phyloP scores from a whole-genome alignment of 2,797 vertebrate species.

The Acomys russatus region DNA sequence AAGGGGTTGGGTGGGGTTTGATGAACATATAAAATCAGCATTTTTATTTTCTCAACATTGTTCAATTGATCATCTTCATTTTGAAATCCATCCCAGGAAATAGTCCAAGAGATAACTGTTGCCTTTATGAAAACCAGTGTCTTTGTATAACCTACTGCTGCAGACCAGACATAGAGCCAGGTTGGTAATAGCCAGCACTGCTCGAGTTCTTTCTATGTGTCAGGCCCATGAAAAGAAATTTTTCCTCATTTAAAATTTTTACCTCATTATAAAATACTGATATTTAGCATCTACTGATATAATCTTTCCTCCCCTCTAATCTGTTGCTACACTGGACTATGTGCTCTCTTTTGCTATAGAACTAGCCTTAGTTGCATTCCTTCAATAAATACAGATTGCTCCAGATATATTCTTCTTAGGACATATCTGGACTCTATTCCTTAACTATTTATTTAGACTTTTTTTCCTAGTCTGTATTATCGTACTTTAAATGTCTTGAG shows the following conservation, averaged over 20 bases:
- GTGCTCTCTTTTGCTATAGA: neutral
- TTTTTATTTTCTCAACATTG: conserved; percentile 28
- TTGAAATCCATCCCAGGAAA: conserved; percentile 32
- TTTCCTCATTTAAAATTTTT: neutral
- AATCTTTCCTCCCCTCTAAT: neutral
- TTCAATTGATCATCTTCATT: neutral
- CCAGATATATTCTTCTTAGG: neutral
- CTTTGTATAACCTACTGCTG: neutral
- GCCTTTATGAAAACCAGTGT: neutral
- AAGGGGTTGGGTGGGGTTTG: neutral
- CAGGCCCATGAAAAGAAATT: neutral
- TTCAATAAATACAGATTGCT: neutral
- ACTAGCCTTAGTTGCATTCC: conserved; percentile 7
- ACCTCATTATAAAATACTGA: neutral
- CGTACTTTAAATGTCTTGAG: neutral
- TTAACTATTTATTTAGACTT: neutral
- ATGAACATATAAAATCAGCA: conserved; percentile 44
- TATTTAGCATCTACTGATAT: neutral
- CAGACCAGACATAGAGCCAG: neutral
- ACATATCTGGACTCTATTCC: neutral
- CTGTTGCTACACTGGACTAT: neutral
- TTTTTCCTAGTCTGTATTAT: neutral
- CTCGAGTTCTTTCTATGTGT: neutral
- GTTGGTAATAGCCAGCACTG: neutral
- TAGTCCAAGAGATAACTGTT: neutral